A percentile compares a stretch with the other conserved stretches of the same genome.
Conservation (phyloP, 1,140 invertebrate species). For the Pseudomyrmex concolor region DNA sequence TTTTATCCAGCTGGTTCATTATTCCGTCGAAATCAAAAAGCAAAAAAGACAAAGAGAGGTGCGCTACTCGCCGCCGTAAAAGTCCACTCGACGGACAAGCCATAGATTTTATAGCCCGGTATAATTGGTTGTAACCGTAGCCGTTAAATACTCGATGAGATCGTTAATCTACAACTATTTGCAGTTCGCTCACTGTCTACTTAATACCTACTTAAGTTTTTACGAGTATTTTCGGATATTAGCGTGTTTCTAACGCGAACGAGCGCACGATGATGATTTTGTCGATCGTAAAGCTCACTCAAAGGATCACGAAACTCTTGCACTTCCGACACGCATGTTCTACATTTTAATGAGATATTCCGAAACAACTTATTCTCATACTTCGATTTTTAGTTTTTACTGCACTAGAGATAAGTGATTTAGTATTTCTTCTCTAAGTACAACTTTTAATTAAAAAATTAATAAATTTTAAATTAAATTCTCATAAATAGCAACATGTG, state of each 20-base stretch:
- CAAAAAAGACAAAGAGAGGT: background rate
- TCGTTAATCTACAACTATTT: constrained; percentile 72
- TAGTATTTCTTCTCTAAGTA: no score
- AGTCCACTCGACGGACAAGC: constrained; percentile 42
- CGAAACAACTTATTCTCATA: background rate
- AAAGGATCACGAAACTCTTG: constrained; percentile 9
- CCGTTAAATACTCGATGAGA: constrained; percentile 69
- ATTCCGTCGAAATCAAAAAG: constrained; percentile 14
- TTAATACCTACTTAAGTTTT: constrained; percentile 64
- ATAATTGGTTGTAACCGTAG: constrained; percentile 72
- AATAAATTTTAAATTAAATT: background rate
- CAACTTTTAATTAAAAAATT: no score
- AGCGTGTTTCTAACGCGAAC: constrained; percentile 2
- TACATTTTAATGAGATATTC: constrained; percentile 24
- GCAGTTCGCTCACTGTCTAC: constrained; percentile 43
- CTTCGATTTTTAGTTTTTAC: background rate
- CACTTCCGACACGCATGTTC: background rate
- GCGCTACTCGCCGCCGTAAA: constrained; percentile 57
- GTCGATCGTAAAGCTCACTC: constrained; percentile 53
- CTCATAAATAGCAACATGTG: background rate
- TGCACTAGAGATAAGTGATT: constrained; percentile 3
- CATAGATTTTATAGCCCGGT: constrained; percentile 63
- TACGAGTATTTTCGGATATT: constrained; percentile 66
- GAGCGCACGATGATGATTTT: background rate
- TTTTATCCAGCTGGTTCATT: constrained; percentile 1